Evolutionary conservation across 2,113 vertebrate genomes (phyloP), one percentile per base, ranked within the genome.

Genomic region (Urocitellus parryii): DNA sequence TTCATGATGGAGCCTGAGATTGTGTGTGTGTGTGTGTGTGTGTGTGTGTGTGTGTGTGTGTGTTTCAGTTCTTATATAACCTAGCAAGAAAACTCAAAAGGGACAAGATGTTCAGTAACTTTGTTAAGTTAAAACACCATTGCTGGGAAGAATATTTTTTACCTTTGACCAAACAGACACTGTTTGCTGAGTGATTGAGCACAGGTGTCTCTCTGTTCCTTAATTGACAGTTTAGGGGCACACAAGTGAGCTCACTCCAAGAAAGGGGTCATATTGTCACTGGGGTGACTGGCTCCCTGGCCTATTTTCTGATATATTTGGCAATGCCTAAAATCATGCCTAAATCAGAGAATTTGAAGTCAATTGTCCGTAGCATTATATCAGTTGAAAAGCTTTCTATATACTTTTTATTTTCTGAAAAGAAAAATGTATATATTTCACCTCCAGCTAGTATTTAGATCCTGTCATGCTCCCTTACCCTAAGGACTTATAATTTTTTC

Each of bases 171-270:
- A 96, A 94, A 95, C 32, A 94, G 90, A 0, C 1, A 77, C 89
- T 95, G 94, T 79, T 89, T 95, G 93, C 89, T 87, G 93, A 85
- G 10, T 1, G 16, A 0, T 79, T 63, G 42, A 95, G 39, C 42
- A 85, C 0, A 95, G 45, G 34, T 91, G 4, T 7, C 63, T 96
- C 39, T 96, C 86, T 16, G 2, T 77, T 70, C 56, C 45, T 89
- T 94, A 67, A 82, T 0, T 91, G 79, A 84, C 88, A 97, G 94
- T 96, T 98, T 92, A 13, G 87, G 79, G 53, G 12, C 8, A 96
- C 63, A 83, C 78, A 68, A 29, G 87, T 27, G 9, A 91, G 95
- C 72, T 61, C 1, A 13, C 1, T 93, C 70, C 68, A 27, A 58
- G 12, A 88, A 63, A 12, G 14, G 0, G 5, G 22, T n/a, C 91